These are phyloP conservation scores for Camponotus fellah DNA, from an alignment of 2,888 invertebrate species.

Conservation along the genomic window DNA sequence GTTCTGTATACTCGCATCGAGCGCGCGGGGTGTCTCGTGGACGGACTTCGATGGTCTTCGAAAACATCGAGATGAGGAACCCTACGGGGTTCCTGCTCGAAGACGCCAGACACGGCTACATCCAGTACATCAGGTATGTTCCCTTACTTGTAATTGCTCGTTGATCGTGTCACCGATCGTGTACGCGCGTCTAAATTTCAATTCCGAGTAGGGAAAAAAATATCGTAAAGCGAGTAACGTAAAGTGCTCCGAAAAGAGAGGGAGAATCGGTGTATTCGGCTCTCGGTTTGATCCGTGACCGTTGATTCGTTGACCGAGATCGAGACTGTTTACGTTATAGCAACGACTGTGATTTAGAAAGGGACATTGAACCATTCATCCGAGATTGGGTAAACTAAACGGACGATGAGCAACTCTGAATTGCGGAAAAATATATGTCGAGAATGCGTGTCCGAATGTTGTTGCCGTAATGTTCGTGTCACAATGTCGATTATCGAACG, in stretches of 20 bases:
- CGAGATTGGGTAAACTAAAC: neutral
- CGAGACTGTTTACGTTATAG: conserved; percentile 4
- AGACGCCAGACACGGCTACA: conserved; percentile 85
- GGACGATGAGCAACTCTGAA: neutral
- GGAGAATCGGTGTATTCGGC: neutral
- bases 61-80: conserved; percentile 85
- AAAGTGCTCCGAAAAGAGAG: neutral
- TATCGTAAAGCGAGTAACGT: neutral
- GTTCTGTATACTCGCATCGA: neutral
- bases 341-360: neutral
- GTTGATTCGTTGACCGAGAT: neutral
- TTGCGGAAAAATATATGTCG: neutral
- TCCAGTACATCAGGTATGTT: conserved; percentile 84
- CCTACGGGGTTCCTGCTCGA: conserved; percentile 84
- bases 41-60: conserved; percentile 81
- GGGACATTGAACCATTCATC: neutral
- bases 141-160: neutral
- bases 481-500: neutral
- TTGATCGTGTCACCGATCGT: neutral
- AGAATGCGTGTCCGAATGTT: neutral
- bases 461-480: neutral
- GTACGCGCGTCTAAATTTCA: neutral
- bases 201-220: neutral
- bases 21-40: conserved; percentile 44
- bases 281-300: no score